Conservation (phyloP, 1,140 invertebrate genomes). For the Drosophila sechellia region DNA sequence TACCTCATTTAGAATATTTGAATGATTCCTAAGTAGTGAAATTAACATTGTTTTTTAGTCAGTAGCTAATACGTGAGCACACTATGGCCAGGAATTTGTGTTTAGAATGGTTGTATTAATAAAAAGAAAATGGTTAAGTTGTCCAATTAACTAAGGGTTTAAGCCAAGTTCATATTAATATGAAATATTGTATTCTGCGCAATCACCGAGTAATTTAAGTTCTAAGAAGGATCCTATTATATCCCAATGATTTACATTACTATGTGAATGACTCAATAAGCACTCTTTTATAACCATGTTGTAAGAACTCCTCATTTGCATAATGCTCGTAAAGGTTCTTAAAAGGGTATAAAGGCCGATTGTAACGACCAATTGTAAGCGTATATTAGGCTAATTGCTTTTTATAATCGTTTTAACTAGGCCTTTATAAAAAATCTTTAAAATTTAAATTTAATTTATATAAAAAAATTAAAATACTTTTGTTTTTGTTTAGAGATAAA, state of each 20-base stretch:
- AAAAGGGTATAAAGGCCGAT: neutral
- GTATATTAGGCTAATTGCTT: slow-evolving; percentile 2
- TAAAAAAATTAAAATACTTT: too few species aligned
- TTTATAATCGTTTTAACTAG: neutral
- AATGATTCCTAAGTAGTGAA: neutral
- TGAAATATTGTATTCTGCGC: too few species aligned
- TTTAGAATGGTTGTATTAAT: too few species aligned
- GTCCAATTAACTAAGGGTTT: too few species aligned
- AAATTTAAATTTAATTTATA: neutral
- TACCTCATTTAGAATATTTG: slow-evolving; percentile 31
- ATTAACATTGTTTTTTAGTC: neutral
- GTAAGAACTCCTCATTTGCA: slow-evolving; percentile 3
- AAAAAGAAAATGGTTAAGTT: too few species aligned
- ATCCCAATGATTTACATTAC: neutral
- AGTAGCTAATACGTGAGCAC: too few species aligned
- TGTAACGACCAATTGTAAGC: slow-evolving; percentile 4
- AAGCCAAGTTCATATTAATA: too few species aligned
- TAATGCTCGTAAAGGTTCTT: slow-evolving; percentile 8
- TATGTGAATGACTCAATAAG: neutral
- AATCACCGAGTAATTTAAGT: too few species aligned
- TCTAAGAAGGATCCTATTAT: neutral
- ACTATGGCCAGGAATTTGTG: too few species aligned
- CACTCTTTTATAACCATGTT: neutral
- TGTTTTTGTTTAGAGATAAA: too few species aligned
- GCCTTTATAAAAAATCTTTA: too few species aligned